Conservation (phyloP, 2,888 invertebrate genomes). For the Acanthosepion esculentum region DNA sequence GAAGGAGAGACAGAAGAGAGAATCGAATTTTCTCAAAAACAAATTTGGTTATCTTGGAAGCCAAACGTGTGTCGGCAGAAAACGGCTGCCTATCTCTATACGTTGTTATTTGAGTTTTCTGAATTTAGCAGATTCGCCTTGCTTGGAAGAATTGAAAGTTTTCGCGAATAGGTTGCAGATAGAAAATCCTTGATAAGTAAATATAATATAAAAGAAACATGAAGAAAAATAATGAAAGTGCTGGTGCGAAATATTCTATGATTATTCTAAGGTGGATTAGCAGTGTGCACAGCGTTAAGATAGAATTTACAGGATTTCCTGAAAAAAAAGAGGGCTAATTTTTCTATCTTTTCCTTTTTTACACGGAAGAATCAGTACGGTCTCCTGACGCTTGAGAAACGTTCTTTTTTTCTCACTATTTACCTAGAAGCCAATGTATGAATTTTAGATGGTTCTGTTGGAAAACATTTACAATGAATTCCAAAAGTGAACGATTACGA, state of each 20-base stretch:
- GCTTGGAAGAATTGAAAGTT: background rate
- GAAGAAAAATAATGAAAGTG: background rate
- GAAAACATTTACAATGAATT: too few relatives aligned
- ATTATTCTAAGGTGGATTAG: background rate
- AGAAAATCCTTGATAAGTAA: background rate
- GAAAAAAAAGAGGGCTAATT: background rate
- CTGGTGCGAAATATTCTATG: background rate
- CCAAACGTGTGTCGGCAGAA: background rate
- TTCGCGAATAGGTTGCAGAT: background rate
- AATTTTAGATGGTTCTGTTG: too few relatives aligned
- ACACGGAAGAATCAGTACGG: background rate
- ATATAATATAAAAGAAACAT: background rate
- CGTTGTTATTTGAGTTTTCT: background rate
- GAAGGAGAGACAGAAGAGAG: background rate
- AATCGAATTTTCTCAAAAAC: background rate
- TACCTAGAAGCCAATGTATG: too few relatives aligned
- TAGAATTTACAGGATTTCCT: background rate
- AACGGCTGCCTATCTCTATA: background rate
- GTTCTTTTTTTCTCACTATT: too few relatives aligned
- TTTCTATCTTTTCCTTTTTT: background rate
- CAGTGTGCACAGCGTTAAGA: background rate
- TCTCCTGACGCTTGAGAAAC: background rate
- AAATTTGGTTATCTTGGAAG: slow-evolving; percentile 20
- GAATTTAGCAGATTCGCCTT: background rate
- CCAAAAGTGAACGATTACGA: too few relatives aligned